These are phyloP conservation scores for Solen grandis DNA, from an alignment of 1,140 invertebrate species.

Conservation along the genomic window DNA sequence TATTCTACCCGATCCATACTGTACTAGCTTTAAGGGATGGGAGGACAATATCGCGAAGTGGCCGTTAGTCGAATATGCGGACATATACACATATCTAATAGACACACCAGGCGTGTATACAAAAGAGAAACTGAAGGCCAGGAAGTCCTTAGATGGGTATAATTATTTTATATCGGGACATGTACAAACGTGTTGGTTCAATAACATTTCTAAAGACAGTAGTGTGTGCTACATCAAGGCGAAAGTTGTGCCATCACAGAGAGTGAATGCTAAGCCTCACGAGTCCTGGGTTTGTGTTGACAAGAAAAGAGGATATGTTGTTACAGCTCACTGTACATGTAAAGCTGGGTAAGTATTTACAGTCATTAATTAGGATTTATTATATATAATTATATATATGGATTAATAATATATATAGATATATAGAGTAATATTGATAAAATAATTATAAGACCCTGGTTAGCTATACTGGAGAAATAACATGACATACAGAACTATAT, in stretches of 20 bases:
- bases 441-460: too few relatives aligned
- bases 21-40: neutral
- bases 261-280: constrained; percentile 46
- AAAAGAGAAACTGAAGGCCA: constrained; percentile 33
- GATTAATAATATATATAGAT: too few relatives aligned
- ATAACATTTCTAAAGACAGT: constrained; percentile 8
- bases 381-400: too few relatives aligned
- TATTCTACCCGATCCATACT: constrained; percentile 12
- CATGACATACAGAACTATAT: too few relatives aligned
- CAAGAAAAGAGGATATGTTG: constrained; percentile 16
- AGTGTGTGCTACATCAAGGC: constrained; percentile 22
- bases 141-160: constrained; percentile 46
- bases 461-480: too few relatives aligned
- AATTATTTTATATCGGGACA: constrained; percentile 36
- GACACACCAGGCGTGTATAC: constrained; percentile 15
- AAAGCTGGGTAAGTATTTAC: constrained; percentile 37
- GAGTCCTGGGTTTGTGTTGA: constrained; percentile 34
- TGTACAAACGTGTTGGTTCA: constrained; percentile 7
- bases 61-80: neutral
- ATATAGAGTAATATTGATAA: too few relatives aligned
- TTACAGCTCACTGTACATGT: constrained; percentile 48
- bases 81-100: constrained; percentile 10
- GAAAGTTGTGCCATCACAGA: too few relatives aligned
- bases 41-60: constrained; percentile 1
- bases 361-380: too few relatives aligned